Evolutionary conservation across 2,113 vertebrate species (phyloP), one percentile per base, ranked within the genome.

Genomic region (Pardalotus punctatus): DNA sequence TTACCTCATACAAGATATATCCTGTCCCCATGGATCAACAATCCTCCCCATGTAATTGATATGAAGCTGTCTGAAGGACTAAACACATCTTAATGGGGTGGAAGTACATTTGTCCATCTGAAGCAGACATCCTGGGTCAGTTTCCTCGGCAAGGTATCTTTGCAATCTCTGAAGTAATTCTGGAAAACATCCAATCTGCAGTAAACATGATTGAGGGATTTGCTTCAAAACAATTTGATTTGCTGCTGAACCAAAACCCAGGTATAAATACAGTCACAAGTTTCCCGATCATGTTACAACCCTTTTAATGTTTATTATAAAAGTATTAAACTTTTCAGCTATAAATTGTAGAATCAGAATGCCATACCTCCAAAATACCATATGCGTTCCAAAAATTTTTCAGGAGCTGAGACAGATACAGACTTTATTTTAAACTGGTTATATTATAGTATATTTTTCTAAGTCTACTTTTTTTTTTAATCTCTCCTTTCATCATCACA

Each of bases 61-160:
- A 33, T 29, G 7, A 89, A 78, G 22, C 19, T 73, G 4, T 73
- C 7, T 42, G 53, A 33, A 78, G 18, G 28, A 50, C 38, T 18
- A 20, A 74, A 24, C 1, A 15, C 2, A 1, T 50, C 24, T 62
- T 51, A 33, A 36, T 74, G 2, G 1, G 5, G 5, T 45, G 21
- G 15, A 16, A 70, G 10, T 13, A 25, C 6, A 20, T 71, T 79
- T 31, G 4, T 67, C 28, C 36, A 28, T 16, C 14, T 72, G n/a
- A 72, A 69, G 17, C 5, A 88, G 33, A 53, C 1, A 24, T 66
- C 43, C 12, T 45, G 2, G 9, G 45, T 80, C 24, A 56, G 11
- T 56, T 65, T 77, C 7, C 5, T 67, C 45, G 70, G 5, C 51
- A 72, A 64, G 14, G 3, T 38, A 35, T 29, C 24, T 35, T 66